Evolutionary conservation across 2,113 vertebrate species (phyloP).

Genomic region (Cyanoderma ruficeps): DNA sequence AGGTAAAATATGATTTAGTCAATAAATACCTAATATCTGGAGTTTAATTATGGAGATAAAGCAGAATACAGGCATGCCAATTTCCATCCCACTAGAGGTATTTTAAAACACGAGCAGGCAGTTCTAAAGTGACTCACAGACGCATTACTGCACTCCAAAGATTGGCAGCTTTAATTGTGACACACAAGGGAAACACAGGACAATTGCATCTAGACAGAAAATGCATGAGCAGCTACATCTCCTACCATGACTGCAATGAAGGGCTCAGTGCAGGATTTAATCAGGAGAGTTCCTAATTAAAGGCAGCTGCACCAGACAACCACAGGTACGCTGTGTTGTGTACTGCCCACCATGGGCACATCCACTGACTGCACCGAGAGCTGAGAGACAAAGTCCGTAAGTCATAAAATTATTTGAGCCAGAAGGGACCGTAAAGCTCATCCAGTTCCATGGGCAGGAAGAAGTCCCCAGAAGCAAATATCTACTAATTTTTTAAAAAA

Average conservation of each 20-base stretch:
- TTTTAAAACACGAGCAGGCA: neutral
- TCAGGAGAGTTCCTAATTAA: neutral
- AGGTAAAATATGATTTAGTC: neutral
- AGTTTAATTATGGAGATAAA: neutral
- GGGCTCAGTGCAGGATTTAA: neutral
- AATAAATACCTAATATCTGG: neutral
- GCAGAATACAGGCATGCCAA: neutral
- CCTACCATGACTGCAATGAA: neutral
- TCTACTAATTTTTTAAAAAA: neutral
- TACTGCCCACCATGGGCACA: accelerated
- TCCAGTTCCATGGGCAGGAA: neutral
- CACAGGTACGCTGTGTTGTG: no score
- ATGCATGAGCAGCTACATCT: neutral
- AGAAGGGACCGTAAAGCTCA: neutral
- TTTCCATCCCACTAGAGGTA: neutral
- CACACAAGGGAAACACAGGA: neutral
- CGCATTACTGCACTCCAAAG: neutral
- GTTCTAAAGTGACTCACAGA: neutral
- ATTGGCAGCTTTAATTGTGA: neutral
- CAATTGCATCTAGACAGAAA: neutral
- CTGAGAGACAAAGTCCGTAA: neutral
- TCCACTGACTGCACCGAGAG: neutral
- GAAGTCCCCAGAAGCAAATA: neutral
- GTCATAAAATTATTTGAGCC: neutral
- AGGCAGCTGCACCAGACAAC: neutral